Evolutionary conservation across 2,888 invertebrate genomes (phyloP).

Genomic region (Nebria salina): DNA sequence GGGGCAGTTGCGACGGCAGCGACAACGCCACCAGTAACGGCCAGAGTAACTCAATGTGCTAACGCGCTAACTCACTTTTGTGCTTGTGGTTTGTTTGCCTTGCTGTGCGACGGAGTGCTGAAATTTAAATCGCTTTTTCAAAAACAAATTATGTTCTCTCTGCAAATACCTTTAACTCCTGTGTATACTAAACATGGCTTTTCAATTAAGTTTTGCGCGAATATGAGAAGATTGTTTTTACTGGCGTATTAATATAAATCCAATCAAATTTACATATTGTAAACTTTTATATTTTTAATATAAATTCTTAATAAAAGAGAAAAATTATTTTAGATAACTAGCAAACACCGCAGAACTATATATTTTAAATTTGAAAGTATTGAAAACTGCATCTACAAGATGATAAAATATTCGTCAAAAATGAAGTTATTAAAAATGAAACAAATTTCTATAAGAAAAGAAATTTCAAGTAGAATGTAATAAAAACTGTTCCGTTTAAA

Average conservation of each 20-base stretch:
- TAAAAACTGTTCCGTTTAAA: too few relatives aligned
- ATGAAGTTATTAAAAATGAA: too few relatives aligned
- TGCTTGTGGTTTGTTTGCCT: constrained; percentile 14
- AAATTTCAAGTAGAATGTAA: too few relatives aligned
- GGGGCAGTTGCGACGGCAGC: constrained; percentile 51
- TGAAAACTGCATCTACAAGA: too few relatives aligned
- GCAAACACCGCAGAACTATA: too few relatives aligned
- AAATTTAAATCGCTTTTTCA: constrained; percentile 20
- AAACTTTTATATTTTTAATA: too few relatives aligned
- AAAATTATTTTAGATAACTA: too few relatives aligned
- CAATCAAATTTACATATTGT: neutral
- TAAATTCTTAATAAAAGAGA: too few relatives aligned
- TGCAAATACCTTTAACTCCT: neutral
- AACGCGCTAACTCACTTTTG: constrained; percentile 39
- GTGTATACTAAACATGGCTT: constrained; percentile 14
- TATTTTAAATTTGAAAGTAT: too few relatives aligned
- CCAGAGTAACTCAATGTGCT: constrained; percentile 52
- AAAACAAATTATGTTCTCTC: neutral
- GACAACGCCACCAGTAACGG: constrained; percentile 9
- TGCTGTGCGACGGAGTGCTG: neutral
- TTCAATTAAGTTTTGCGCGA: neutral
- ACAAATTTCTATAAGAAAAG: too few relatives aligned
- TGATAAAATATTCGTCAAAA: too few relatives aligned
- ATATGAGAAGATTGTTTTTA: neutral
- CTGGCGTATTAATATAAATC: too few relatives aligned